These are phyloP conservation scores for Patella depressa DNA, from an alignment of 2,888 invertebrate genomes.

Conservation along the genomic window DNA sequence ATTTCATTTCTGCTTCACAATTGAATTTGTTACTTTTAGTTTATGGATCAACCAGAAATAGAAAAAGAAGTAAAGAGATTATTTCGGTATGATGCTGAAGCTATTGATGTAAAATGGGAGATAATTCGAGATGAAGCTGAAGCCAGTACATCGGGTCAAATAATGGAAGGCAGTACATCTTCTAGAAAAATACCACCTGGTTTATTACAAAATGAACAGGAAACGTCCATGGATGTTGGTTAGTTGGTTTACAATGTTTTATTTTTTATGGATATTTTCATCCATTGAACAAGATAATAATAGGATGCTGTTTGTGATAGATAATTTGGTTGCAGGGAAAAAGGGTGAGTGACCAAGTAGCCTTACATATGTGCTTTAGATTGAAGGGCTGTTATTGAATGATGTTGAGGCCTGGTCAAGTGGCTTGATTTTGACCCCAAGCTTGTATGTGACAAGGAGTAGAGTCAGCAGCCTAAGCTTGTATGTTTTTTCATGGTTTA, in stretches of 20 bases:
- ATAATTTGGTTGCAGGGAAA: no score
- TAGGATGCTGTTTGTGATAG: no score
- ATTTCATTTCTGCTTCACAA: not conserved
- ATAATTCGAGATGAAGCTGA: constrained; percentile 63
- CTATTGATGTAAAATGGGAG: constrained; percentile 73
- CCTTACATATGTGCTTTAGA: no score
- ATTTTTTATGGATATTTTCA: no score
- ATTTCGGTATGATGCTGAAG: constrained; percentile 90
- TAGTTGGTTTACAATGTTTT: not conserved
- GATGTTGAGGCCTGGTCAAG: no score
- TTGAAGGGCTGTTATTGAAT: no score
- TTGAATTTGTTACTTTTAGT: constrained; percentile 69
- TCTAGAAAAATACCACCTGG: not conserved
- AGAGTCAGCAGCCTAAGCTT: no score
- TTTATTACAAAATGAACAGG: constrained; percentile 17
- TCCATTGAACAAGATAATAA: no score
- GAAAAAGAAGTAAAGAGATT: constrained; percentile 97
- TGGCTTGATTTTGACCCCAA: no score
- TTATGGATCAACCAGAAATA: constrained; percentile 96
- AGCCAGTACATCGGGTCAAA: constrained; percentile 16
- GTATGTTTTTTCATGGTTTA: no score
- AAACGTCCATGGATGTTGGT: constrained; percentile 36
- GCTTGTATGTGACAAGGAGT: no score
- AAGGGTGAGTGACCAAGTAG: no score
- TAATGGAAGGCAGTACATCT: constrained; percentile 2